Conservation (phyloP, 2,888 invertebrate genomes). For the Drosophila quinaria region DNA sequence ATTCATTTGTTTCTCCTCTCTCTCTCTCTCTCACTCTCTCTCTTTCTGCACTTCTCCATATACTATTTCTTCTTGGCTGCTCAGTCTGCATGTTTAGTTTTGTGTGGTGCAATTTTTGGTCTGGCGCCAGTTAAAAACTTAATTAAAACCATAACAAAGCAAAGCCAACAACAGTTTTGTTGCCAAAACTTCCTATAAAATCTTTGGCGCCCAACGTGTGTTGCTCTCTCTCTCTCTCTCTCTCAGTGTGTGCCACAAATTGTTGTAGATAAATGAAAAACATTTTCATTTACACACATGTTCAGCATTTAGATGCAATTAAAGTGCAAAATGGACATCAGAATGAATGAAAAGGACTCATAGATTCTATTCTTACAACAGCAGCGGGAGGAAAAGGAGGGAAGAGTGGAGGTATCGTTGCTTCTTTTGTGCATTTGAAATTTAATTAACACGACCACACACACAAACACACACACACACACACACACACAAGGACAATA, state of each 20-base stretch:
- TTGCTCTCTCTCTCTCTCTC: not conserved
- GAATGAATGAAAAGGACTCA: conserved; percentile 30
- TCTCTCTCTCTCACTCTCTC: not conserved
- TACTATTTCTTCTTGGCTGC: not conserved
- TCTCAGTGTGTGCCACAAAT: conserved; percentile 5
- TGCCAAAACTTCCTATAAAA: conserved; percentile 58
- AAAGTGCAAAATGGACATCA: conserved; percentile 58
- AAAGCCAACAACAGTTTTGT: conserved; percentile 63
- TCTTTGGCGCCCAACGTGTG: conserved; percentile 47
- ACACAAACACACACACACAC: conserved; percentile 42
- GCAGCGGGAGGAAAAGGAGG: not conserved
- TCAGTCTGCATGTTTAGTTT: conserved; percentile 16
- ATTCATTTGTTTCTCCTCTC: conserved; percentile 1
- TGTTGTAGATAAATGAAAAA: conserved; percentile 28
- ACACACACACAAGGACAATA: conserved; percentile 24
- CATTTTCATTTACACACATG: conserved; percentile 73
- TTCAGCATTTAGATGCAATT: conserved; percentile 65
- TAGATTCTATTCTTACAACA: conserved; percentile 16
- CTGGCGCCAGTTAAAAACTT: conserved; percentile 77
- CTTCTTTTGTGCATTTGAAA: conserved; percentile 74
- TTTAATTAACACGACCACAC: conserved; percentile 67
- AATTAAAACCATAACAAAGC: conserved; percentile 80
- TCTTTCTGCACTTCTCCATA: not conserved
- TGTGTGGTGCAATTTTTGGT: conserved; percentile 63
- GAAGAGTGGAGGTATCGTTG: conserved; percentile 50